Evolutionary conservation across 2,888 invertebrate genomes (phyloP), one percentile per base, ranked within the genome.

Genomic region (Tholera decimalis): DNA sequence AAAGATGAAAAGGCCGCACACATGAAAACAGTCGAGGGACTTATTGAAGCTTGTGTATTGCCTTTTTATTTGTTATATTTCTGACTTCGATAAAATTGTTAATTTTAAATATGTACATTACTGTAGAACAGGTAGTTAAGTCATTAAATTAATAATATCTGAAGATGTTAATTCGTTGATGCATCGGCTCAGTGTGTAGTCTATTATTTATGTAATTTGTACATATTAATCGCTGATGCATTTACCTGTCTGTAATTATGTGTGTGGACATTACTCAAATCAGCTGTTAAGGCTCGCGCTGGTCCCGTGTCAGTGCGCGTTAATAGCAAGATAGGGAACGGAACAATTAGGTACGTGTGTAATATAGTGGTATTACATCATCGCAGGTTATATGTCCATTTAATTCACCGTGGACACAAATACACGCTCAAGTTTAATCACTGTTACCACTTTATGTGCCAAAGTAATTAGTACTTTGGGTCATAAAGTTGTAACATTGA

Each of bases 141-240:
- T 37, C 3, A 9, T 49, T 24, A 9, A 26, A n/a, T 35, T 26
- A 7, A 37, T 22, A 30, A 30, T 4, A 46, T 54, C n/a, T 33
- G 9, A 22, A 46, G 50, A 79, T 74, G 78, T 79, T 73, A 80
- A 77, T 72, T 59, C 33, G 41, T 61, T 56, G 68, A 63, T 73
- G 73, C 51, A 68, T 60, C 58, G 22, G 24, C 35, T 55, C 53
- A 44, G 28, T 68, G 66, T 77, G 82, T 80, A 71, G 77, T 75
- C 78, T 76, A 87, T 89, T 81, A 87, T 85, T 87, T 84, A 89
- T 88, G 85, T 85, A 86, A 85, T 85, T 85, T 84, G 88, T 85
- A 81, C 73, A 86, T 85, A 89, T 87, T 88, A 88, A 86, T 89
- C 80, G 86, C 69, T 50, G 55, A 61, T 73, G 79, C 83, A 87